phyloP scores from a whole-genome alignment of 2,797 vertebrate species.

The Phataginus tricuspis region DNA sequence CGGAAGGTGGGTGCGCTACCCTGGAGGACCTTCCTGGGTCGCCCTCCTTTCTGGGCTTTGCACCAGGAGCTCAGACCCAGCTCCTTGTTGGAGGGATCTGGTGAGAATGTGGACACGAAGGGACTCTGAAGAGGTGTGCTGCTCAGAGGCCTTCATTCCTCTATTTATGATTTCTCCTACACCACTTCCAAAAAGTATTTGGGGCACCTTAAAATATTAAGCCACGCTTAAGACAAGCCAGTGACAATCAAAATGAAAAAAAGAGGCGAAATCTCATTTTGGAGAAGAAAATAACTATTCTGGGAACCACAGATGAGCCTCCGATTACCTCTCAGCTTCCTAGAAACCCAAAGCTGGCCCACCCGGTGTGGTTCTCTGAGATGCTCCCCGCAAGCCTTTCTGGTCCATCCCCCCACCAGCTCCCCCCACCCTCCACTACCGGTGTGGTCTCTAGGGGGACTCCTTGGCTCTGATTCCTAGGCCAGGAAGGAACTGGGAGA shows the following conservation, averaged over 20 bases:
- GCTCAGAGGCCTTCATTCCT: fast-evolving
- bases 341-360: fast-evolving
- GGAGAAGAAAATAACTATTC: not conserved
- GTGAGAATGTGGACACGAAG: fast-evolving
- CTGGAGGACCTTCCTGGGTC: not conserved
- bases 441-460: not conserved
- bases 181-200: not conserved
- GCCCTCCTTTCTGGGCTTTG: not conserved
- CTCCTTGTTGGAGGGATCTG: fast-evolving
- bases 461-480: not conserved
- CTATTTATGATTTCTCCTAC: not conserved
- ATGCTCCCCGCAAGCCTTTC: too few species aligned
- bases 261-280: not conserved
- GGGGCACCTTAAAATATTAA: not conserved
- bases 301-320: not conserved
- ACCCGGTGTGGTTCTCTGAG: not conserved
- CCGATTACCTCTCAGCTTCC: fast-evolving
- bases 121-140: fast-evolving
- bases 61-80: not conserved
- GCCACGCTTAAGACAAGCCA: not conserved
- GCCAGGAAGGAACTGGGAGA: not conserved
- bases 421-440: fast-evolving
- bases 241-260: not conserved
- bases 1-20: fast-evolving
- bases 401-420: too few species aligned